A percentile compares a stretch with the other conserved stretches of the same genome.
phyloP scores from a whole-genome alignment of 2,888 invertebrate genomes.

The Drosophila antonietae region DNA sequence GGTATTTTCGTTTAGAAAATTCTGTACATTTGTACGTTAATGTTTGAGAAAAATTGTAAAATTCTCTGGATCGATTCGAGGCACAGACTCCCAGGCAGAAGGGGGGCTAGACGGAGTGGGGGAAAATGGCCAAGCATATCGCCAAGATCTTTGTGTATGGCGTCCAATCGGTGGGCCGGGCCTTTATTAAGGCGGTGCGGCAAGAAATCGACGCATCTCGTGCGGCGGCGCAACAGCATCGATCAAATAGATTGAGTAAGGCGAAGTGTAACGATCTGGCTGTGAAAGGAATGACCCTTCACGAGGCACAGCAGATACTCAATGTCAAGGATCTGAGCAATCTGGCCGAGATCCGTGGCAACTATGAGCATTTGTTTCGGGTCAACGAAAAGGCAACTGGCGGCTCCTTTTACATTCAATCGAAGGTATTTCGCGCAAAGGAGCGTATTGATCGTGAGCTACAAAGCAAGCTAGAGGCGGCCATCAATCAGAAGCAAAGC shows the following conservation, averaged over 20 bases:
- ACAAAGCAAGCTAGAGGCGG: background rate
- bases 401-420: conserved; percentile 98
- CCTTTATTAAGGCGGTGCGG: conserved; percentile 94
- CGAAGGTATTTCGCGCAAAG: conserved; percentile 97
- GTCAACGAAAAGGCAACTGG: conserved; percentile 96
- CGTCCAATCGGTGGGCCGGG: conserved; percentile 94
- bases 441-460: conserved; percentile 93
- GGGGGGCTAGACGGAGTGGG: background rate
- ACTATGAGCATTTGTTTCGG: conserved; percentile 93
- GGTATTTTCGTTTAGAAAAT: conserved; percentile 8
- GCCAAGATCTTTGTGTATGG: conserved; percentile 95
- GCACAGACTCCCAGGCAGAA: conserved; percentile 18
- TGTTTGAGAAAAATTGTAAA: conserved; percentile 33
- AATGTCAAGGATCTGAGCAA: conserved; percentile 90
- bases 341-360: conserved; percentile 89
- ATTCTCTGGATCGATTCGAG: conserved; percentile 31
- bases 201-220: conserved; percentile 94
- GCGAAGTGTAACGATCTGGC: conserved; percentile 84
- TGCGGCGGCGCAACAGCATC: conserved; percentile 90
- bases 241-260: conserved; percentile 86
- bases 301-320: conserved; percentile 98
- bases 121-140: conserved; percentile 95
- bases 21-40: conserved; percentile 27
- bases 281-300: conserved; percentile 38
- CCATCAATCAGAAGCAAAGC: background rate